Conservation (phyloP, 35 echinoderm and acorn worm genomes). For the Ptychodera flava region DNA sequence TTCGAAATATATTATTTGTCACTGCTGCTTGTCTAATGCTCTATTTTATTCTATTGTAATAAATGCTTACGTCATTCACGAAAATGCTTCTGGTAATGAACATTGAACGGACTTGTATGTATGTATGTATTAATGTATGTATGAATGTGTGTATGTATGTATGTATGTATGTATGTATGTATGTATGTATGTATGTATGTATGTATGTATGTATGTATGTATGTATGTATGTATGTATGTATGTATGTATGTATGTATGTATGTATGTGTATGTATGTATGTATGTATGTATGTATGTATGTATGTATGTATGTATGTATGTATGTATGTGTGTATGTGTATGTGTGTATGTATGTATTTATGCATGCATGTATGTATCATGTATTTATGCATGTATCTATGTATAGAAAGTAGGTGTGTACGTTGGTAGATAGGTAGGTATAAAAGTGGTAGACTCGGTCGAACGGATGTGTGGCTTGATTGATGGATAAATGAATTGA, state of each 20-base stretch:
- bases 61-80: no score
- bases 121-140: background rate
- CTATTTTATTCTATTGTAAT: no score
- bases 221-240: conserved; percentile 2
- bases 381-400: no score
- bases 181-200: background rate
- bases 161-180: conserved; percentile 2
- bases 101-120: background rate
- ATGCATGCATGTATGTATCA: background rate
- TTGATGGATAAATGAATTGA: no score
- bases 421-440: no score
- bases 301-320: conserved; percentile 2
- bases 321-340: background rate
- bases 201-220: background rate
- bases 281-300: background rate
- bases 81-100: no score
- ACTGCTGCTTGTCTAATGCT: no score
- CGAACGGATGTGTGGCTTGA: no score
- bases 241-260: conserved; percentile 2
- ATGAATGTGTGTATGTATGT: background rate
- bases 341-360: background rate
- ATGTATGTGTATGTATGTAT: background rate
- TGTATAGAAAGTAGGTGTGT: no score
- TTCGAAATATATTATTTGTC: no score
- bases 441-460: no score